These are phyloP conservation scores for Orestias chungarensis DNA, from an alignment of 2,797 vertebrate species.

Conservation along the genomic window DNA sequence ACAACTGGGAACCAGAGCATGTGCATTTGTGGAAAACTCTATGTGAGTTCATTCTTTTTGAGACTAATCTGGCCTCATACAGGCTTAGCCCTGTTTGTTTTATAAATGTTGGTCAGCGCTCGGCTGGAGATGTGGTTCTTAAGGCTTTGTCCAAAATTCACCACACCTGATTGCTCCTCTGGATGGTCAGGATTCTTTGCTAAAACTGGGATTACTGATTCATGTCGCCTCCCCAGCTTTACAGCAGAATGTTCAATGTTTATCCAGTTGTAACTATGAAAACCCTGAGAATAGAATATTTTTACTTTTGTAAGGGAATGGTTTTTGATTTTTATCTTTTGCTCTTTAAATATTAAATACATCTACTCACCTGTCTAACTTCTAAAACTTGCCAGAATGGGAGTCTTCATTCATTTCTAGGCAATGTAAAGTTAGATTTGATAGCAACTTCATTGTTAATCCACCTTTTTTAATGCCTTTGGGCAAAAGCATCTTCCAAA, in stretches of 20 bases:
- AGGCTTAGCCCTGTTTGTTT: conserved; percentile 32
- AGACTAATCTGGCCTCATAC: no score
- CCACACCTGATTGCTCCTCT: conserved; percentile 71
- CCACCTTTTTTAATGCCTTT: not conserved
- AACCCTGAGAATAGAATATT: conserved; percentile 32
- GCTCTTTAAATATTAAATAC: conserved; percentile 12
- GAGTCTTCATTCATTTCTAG: not conserved
- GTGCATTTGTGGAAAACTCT: no score
- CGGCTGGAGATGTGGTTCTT: conserved; percentile 48
- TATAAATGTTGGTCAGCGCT: conserved; percentile 21
- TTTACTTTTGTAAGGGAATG: not conserved
- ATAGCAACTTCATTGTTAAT: not conserved
- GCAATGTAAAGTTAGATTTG: not conserved
- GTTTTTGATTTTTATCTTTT: not conserved
- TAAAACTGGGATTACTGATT: conserved; percentile 76
- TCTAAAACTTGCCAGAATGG: not conserved
- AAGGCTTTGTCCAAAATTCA: conserved; percentile 75
- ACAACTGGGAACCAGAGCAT: no score
- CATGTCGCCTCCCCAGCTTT: conserved; percentile 63
- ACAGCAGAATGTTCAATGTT: conserved; percentile 40
- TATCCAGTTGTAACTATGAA: conserved; percentile 39
- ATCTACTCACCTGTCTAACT: not conserved
- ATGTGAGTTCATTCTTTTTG: no score
- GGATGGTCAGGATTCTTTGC: conserved; percentile 76
- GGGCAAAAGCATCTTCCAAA: not conserved